Evolutionary conservation across 2,888 invertebrate species (phyloP).

Genomic region (Cepaea hortensis): DNA sequence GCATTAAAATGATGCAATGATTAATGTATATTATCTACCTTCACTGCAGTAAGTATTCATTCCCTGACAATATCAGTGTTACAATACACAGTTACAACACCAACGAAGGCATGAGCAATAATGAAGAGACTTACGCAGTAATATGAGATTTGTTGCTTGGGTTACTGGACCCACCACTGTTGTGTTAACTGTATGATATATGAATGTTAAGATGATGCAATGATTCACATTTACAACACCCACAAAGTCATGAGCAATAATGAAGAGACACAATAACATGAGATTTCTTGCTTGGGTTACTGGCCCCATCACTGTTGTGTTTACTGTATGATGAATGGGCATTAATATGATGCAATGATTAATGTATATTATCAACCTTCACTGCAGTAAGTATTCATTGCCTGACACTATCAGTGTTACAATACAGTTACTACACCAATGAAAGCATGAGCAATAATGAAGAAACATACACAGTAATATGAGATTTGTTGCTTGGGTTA

Average conservation of each 20-base stretch:
- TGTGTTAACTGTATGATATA: no score
- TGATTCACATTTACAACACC: no score
- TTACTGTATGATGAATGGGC: background rate
- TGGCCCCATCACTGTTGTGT: background rate
- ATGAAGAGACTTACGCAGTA: no score
- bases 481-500: conserved; percentile 10
- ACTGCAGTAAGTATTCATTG: background rate
- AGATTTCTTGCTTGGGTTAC: conserved; percentile 13
- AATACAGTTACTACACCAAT: background rate
- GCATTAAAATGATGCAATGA: no score
- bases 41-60: background rate
- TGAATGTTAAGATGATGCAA: background rate
- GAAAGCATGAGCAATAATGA: background rate
- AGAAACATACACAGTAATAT: background rate
- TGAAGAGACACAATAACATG: background rate
- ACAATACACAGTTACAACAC: no score
- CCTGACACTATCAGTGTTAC: background rate
- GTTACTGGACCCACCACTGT: no score
- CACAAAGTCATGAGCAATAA: background rate
- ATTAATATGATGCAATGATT: no score
- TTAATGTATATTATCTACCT: no score
- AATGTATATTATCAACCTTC: no score
- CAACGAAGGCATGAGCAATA: no score
- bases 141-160: no score
- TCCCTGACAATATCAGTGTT: background rate